Base-by-base conservation (phyloP, 2,113 vertebrate genomes). In the Onychostoma macrolepis region DNA sequence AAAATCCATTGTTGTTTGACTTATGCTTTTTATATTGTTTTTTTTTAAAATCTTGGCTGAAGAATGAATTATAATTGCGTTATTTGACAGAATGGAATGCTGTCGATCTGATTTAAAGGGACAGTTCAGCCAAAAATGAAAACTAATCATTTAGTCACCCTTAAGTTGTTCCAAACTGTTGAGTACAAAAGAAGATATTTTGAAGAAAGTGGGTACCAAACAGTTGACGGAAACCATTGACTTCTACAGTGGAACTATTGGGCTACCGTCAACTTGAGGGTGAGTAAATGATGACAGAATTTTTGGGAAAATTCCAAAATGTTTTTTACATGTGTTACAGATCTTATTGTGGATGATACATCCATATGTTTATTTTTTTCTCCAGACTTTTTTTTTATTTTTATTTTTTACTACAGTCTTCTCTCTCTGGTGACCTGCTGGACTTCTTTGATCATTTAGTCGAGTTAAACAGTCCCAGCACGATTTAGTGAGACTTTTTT, bases 1-100 rank as follows among this genome's bases (percentile, higher is more conserved):
- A 89, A 79, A 89, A 87, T 9, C 75, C n/a, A 13, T 56, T 2
- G 3, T 61, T 72, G 80, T 81, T 24, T 81, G 56, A 84, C 26
- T 58, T 61, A 45, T 61, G 13, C 30, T 83, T 74, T 74, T 74
- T 74, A 45, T 48, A 4, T 36, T 36, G 1, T 72, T n/a, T 30
- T 5, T 28, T n/a, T n/a, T n/a, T n/a, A n/a, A n/a, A n/a, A 65
- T 28, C 12, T 28, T 67, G 11, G 9, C 8, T 71, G 30, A 21
- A 0, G 7, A 9, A 36, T 71, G 17, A 69, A 21, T 56, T 56
- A 36, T 8, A 36, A 19, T 36, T 71, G 1, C 21, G 17, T 4
- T 71, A 36, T 11, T 36, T 24, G 53, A 6, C 15, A 53, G 9
- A 48, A 21, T 21, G 53, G 53, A 24, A 58, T 4, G 7, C 7